A percentile compares a stretch with the other conserved stretches of the same genome.
Evolutionary conservation across 2,797 vertebrate genomes (phyloP).

Genomic region (Trematomus bernacchii): DNA sequence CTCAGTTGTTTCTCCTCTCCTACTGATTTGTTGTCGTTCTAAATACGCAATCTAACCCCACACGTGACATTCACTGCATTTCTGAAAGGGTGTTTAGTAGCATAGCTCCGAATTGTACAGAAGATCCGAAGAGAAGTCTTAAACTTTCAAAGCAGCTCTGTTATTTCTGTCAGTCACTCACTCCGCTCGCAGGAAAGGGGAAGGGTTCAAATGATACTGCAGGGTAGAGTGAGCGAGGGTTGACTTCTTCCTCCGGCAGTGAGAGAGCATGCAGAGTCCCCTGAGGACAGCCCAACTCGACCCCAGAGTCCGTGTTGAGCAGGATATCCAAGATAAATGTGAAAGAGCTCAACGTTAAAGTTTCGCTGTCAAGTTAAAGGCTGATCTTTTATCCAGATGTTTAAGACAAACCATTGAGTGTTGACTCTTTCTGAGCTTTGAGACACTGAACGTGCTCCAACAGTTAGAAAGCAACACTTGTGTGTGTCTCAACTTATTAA

Average conservation of each 20-base stretch:
- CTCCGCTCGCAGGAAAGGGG: conserved; percentile 59
- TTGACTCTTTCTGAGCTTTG: background rate
- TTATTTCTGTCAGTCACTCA: conserved; percentile 34
- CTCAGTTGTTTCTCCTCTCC: conserved; percentile 34
- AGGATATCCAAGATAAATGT: conserved; percentile 33
- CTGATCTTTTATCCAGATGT: conserved; percentile 18
- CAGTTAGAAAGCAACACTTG: conserved; percentile 21
- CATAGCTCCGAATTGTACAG: conserved; percentile 9
- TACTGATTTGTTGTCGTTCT: conserved; percentile 22
- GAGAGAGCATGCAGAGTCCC: conserved; percentile 61
- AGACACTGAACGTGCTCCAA: conserved; percentile 17
- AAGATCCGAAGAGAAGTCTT: conserved; percentile 13
- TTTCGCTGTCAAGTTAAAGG: conserved; percentile 22
- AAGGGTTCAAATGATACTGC: conserved; percentile 46
- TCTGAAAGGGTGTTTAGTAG: conserved; percentile 27
- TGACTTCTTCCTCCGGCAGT: conserved; percentile 67
- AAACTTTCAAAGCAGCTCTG: conserved; percentile 18
- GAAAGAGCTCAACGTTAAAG: conserved; percentile 1
- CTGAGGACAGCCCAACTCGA: conserved; percentile 60
- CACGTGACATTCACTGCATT: conserved; percentile 22
- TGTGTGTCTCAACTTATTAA: conserved; percentile 60
- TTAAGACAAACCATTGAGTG: conserved; percentile 7
- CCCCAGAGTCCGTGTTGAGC: conserved; percentile 26
- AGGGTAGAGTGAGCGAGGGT: conserved; percentile 37
- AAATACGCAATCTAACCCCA: conserved; percentile 47